Percentiles rank a stretch among this genome's conserved stretches.
Conservation (phyloP, 2,797 vertebrate genomes). For the Gymnocypris eckloni region DNA sequence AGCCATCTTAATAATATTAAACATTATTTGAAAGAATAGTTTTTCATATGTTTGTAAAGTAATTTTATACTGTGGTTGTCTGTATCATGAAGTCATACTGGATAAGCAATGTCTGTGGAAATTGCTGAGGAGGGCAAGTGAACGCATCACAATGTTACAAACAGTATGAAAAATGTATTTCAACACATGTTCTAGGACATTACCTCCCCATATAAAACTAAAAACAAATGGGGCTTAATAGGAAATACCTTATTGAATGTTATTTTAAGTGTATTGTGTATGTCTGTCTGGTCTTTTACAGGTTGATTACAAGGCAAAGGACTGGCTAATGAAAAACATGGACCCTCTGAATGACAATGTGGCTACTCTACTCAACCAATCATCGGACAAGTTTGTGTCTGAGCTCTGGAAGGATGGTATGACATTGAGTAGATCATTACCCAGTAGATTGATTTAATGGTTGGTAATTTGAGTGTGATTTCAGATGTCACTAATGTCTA, state of each 20-base stretch:
- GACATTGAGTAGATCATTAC: not conserved
- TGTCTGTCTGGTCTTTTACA: conserved; percentile 54
- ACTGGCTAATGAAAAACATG: conserved; percentile 92
- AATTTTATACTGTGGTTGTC: not conserved
- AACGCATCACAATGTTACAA: not conserved
- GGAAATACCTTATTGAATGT: not conserved
- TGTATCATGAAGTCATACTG: not conserved
- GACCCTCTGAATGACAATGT: conserved; percentile 88
- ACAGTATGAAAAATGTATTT: not conserved
- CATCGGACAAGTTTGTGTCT: conserved; percentile 85
- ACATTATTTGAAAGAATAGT: not conserved
- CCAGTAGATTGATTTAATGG: not conserved
- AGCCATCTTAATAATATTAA: not conserved
- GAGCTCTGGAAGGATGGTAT: conserved; percentile 89
- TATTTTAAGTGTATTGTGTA: not conserved
- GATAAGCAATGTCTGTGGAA: not conserved
- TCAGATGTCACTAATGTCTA: not conserved
- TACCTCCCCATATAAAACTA: not conserved
- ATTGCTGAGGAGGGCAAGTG: not conserved
- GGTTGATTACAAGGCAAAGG: conserved; percentile 89
- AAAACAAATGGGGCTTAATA: not conserved
- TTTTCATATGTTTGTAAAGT: not conserved
- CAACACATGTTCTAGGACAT: not conserved
- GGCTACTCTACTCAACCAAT: conserved; percentile 85
- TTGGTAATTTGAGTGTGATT: not conserved